Base-by-base conservation (phyloP, 2,888 invertebrate species). In the Drosophila paramelanica region DNA sequence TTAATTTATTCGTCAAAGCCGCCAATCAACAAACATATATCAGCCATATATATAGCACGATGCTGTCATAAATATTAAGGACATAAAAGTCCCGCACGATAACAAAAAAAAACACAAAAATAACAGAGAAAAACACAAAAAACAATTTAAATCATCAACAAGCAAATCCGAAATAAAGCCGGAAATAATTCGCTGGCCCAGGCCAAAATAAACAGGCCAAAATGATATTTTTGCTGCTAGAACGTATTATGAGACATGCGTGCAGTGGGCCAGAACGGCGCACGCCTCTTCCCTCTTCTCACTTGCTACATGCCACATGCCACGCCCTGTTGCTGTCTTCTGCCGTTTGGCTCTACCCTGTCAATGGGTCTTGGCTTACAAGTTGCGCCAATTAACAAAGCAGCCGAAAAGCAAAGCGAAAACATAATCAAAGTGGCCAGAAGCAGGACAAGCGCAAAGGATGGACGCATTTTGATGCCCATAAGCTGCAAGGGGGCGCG, bases 351-450 rank as follows among this genome's bases (percentile, higher is more conserved):
- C 46, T 36, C 3, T 20, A 45, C 13, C 43, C 59, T 41, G 61
- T 56, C 68, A 60, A 45, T 61, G 59, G 51, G 46, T n/a, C 42
- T 41, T 45, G 36, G 61, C 61, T 61, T 59, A 65, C 73, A 60
- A 57, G 46, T 62, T 41, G 59, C 62, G 66, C 55, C 79, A 79
- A 79, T 81, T 81, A 79, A 69, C 68, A 66, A 67, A 65, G 66
- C 56, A 59, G 36, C 42, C n/a, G n/a, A 45, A 41, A 46, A 55
- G 55, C 67, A 68, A 61, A 67, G 46, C 52, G 68, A 67, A 75
- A 81, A 62, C 61, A 68, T 75, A 65, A 75, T 72, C 67, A 67
- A 75, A 67, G 59, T 49, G 52, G 50, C 38, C 47, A 46, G 67
- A 52, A 55, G 46, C 47, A 50, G 38, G 38, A 58, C 36, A 14